Evolutionary conservation across 2,113 vertebrate genomes (phyloP).

Genomic region (Thinocorus orbignyianus): DNA sequence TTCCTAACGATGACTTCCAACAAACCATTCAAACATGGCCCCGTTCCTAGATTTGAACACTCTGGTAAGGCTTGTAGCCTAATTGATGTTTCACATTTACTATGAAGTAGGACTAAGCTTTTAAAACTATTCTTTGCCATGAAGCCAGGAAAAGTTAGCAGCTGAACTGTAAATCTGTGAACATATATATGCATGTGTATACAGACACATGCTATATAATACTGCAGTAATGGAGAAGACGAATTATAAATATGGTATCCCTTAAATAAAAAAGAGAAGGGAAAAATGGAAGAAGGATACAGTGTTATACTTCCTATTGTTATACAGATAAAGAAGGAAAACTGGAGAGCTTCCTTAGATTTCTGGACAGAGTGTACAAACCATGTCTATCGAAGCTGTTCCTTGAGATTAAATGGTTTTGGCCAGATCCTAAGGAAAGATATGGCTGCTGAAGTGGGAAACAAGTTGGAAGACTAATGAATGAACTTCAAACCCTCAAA

Average conservation of each 20-base stretch:
- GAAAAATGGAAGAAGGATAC: neutral
- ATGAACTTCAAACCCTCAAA: neutral
- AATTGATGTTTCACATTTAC: neutral
- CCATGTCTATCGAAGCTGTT: neutral
- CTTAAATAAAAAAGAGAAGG: neutral
- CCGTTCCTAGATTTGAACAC: neutral
- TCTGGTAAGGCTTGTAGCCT: neutral
- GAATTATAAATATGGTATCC: neutral
- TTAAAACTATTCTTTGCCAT: neutral
- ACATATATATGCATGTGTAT: no score
- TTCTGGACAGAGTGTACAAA: neutral
- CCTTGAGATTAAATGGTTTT: neutral
- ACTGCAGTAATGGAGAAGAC: neutral
- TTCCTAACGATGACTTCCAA: neutral
- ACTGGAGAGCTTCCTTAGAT: neutral
- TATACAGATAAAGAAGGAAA: neutral
- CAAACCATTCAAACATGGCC: neutral
- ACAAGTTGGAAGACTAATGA: neutral
- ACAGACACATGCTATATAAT: neutral
- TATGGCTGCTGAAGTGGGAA: neutral
- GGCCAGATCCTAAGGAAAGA: neutral
- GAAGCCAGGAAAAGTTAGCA: neutral
- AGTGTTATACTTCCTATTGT: neutral
- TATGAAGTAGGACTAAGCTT: neutral
- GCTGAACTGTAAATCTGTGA: neutral